phyloP scores from a whole-genome alignment of 2,888 invertebrate genomes.

The Eristalis pertinax region DNA sequence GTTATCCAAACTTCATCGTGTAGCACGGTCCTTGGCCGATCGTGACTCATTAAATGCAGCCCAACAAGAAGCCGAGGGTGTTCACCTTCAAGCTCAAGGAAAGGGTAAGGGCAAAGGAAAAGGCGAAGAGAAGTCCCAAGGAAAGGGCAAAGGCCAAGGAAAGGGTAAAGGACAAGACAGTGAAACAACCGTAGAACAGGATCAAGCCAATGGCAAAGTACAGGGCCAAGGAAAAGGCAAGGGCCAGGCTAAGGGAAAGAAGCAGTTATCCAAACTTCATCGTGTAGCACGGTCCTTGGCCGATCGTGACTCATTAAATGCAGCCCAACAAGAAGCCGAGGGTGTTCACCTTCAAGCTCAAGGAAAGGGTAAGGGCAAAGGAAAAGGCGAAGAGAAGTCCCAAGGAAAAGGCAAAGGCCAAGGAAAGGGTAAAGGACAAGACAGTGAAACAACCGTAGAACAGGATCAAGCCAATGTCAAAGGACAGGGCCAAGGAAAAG shows the following conservation, averaged over 20 bases:
- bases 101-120: background rate
- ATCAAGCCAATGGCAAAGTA: background rate
- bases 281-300: background rate
- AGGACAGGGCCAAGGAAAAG: background rate
- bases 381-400: background rate
- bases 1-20: too few relatives aligned
- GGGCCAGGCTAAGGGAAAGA: constrained; percentile 13
- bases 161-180: background rate
- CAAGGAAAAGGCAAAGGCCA: background rate
- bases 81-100: too few relatives aligned
- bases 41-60: too few relatives aligned
- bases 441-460: background rate
- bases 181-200: background rate
- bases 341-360: background rate
- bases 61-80: too few relatives aligned
- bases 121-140: background rate
- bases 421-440: background rate
- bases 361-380: background rate
- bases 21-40: too few relatives aligned
- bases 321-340: background rate
- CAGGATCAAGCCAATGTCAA: background rate
- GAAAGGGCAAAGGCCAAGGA: too few relatives aligned
- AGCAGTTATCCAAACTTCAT: background rate
- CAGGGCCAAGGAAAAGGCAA: background rate
- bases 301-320: too few relatives aligned